Evolutionary conservation across 1,140 invertebrate genomes (phyloP).

Genomic region (Drosophila prosaltans): DNA sequence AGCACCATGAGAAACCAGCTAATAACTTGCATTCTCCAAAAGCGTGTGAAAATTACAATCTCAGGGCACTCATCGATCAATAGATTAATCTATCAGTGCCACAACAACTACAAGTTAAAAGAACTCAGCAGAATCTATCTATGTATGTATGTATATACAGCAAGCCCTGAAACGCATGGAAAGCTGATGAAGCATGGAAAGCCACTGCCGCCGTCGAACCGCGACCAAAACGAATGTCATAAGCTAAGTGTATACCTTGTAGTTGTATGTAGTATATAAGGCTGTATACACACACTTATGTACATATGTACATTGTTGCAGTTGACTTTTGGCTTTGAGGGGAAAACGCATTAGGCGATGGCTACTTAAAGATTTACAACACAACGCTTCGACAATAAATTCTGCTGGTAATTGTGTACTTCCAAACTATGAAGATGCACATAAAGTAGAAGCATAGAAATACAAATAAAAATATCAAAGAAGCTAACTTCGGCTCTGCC

Average conservation of each 20-base stretch:
- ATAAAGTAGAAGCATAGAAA: not conserved
- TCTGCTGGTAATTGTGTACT: conserved; percentile 47
- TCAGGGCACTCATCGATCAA: conserved; percentile 52
- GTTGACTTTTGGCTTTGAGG: conserved; percentile 4
- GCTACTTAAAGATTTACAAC: conserved; percentile 61
- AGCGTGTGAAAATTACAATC: conserved; percentile 59
- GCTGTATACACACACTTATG: no score
- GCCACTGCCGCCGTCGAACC: conserved; percentile 25
- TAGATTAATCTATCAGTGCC: conserved; percentile 49
- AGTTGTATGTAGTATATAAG: not conserved
- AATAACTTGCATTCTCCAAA: conserved; percentile 32
- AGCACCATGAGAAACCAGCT: conserved; percentile 24
- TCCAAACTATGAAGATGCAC: not conserved
- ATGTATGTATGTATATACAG: not conserved
- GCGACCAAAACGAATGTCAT: conserved; percentile 57
- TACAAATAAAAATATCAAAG: no score
- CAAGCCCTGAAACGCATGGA: conserved; percentile 40
- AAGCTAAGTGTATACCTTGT: conserved; percentile 33
- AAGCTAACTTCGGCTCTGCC: no score
- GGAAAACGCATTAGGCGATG: conserved; percentile 55
- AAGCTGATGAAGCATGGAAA: conserved; percentile 53
- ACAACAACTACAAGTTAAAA: not conserved
- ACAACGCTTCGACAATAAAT: conserved; percentile 48
- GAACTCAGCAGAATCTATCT: conserved; percentile 34
- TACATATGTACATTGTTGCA: not conserved